Conservation (phyloP, 2,797 vertebrate species). For the Hipposideros larvatus region DNA sequence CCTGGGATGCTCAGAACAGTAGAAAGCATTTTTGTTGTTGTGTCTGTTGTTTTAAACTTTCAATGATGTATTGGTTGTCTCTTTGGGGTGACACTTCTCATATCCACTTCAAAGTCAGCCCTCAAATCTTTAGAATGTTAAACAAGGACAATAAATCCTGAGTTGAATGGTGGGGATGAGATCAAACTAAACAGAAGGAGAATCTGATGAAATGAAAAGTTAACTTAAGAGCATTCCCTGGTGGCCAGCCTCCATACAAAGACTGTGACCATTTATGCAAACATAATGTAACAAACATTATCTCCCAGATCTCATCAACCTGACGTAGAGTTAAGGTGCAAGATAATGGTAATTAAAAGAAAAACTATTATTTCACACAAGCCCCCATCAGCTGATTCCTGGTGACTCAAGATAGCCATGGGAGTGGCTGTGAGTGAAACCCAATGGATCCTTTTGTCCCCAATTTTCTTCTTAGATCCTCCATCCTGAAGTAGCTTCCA, state of each 20-base stretch:
- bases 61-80: background rate
- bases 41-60: slow-evolving; percentile 47
- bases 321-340: background rate
- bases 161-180: background rate
- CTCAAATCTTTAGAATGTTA: background rate
- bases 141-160: background rate
- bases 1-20: background rate
- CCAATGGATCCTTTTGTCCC: background rate
- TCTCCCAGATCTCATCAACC: background rate
- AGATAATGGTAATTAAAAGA: background rate
- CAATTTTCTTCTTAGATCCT: background rate
- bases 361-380: background rate
- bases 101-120: slow-evolving; percentile 15
- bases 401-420: background rate
- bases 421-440: background rate
- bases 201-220: background rate
- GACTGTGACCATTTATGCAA: background rate
- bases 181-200: background rate
- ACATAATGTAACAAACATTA: background rate
- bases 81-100: background rate
- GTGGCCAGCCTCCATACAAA: slow-evolving; percentile 34
- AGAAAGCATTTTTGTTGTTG: background rate
- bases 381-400: background rate
- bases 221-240: slow-evolving; percentile 56
- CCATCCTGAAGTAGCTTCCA: background rate